phyloP scores from a whole-genome alignment of 2,113 vertebrate genomes.

The Pangasianodon gigas region DNA sequence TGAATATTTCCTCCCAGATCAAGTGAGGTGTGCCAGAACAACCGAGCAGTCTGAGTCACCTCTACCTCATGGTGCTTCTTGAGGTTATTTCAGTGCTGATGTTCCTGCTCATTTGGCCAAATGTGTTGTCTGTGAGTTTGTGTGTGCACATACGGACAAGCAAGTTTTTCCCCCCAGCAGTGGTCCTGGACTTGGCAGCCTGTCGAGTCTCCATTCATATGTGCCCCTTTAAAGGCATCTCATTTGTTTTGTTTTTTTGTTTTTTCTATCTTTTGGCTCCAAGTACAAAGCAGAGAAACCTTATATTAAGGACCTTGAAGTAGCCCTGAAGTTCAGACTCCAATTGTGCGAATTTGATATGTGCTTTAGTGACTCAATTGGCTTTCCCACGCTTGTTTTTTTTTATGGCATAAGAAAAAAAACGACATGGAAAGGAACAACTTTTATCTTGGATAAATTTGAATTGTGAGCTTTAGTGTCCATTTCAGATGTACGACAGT shows the following conservation, averaged over 20 bases:
- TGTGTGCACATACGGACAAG: not conserved
- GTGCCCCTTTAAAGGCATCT: slow-evolving; percentile 56
- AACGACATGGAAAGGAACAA: slow-evolving; percentile 65
- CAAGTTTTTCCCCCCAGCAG: slow-evolving; percentile 40
- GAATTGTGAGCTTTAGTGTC: not conserved
- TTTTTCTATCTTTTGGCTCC: slow-evolving; percentile 47
- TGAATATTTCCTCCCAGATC: not conserved
- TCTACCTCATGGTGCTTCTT: slow-evolving; percentile 42
- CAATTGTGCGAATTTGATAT: slow-evolving; percentile 59
- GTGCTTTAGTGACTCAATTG: slow-evolving; percentile 52
- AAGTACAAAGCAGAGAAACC: slow-evolving; percentile 66
- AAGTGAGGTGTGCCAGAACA: not conserved
- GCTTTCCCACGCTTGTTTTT: slow-evolving; percentile 45
- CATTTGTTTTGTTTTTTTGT: slow-evolving; percentile 49
- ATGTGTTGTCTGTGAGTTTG: slow-evolving; percentile 18
- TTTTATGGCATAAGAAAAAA: slow-evolving; percentile 45
- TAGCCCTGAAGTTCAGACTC: slow-evolving; percentile 47
- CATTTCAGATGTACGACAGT: not conserved
- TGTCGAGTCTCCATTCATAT: slow-evolving; percentile 27
- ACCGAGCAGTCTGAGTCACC: slow-evolving; percentile 50
- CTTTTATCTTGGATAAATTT: not conserved
- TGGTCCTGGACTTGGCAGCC: slow-evolving; percentile 36
- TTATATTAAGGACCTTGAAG: slow-evolving; percentile 49
- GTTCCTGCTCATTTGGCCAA: slow-evolving; percentile 52
- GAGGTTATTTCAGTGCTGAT: slow-evolving; percentile 11